These are phyloP conservation scores for Rugalucina vietnamica DNA, from an alignment of 2,888 invertebrate species.

Conservation along the genomic window DNA sequence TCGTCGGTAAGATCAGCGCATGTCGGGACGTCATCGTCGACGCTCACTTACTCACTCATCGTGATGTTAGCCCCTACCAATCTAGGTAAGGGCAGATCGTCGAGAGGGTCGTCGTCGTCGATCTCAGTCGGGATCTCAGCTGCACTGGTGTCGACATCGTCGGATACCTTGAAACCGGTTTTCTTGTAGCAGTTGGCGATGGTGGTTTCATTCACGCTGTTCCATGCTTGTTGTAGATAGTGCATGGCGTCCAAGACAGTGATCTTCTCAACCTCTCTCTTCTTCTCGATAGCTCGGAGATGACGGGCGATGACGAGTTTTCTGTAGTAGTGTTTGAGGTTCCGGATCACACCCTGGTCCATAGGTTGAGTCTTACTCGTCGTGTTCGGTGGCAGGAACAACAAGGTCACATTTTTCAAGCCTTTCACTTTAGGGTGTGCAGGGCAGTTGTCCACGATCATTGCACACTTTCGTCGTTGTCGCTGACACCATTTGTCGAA, in stretches of 20 bases:
- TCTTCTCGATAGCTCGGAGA: neutral
- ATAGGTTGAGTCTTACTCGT: slow-evolving; percentile 61
- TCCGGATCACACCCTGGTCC: slow-evolving; percentile 64
- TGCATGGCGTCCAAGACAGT: slow-evolving; percentile 7
- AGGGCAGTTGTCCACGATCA: slow-evolving; percentile 66
- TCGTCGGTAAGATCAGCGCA: too few relatives aligned
- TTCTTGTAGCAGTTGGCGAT: slow-evolving; percentile 10
- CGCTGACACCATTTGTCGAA: slow-evolving; percentile 41
- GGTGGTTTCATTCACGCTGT: neutral
- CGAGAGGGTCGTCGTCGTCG: neutral
- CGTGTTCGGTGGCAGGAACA: slow-evolving; percentile 71
- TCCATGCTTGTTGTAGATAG: slow-evolving; percentile 1
- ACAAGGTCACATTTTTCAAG: slow-evolving; percentile 46
- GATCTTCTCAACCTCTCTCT: neutral
- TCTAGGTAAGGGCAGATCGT: too few relatives aligned
- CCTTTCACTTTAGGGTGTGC: slow-evolving; percentile 57
- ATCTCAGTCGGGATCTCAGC: neutral
- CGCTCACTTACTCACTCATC: too few relatives aligned
- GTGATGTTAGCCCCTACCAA: too few relatives aligned
- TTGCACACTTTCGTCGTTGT: slow-evolving; percentile 37
- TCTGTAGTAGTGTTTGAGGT: slow-evolving; percentile 42
- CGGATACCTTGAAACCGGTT: neutral
- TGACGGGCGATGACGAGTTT: slow-evolving; percentile 9
- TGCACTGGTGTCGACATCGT: neutral
- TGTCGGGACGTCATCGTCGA: too few relatives aligned